Evolutionary conservation across 2,888 invertebrate genomes (phyloP), one percentile per base, ranked within the genome.

Genomic region (Drosophila multiciliata): DNA sequence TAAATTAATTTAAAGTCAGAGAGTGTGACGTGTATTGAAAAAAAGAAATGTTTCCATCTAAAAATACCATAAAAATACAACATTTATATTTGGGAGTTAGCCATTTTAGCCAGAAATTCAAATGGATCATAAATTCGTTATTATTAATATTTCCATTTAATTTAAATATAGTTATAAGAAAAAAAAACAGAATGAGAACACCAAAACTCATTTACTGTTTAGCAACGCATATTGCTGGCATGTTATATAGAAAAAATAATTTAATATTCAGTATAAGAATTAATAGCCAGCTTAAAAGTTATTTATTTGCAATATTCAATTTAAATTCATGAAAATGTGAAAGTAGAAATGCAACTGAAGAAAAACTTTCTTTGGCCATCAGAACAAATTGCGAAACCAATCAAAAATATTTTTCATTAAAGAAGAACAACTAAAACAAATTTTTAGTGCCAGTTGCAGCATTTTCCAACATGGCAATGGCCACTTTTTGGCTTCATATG

Each of bases 401-500:
- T 60, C 74, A 66, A 66, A 66, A 65, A 55, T 33, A 54, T 35
- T 72, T 49, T 59, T 54, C 36, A 54, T 42, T 49, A 32, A 57
- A 20, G 42, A 52, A 38, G 4, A 38, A 53, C 38, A 50, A 38
- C 2, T 20, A 23, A 20, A 67, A 59, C 12, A 23, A 55, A 33
- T 61, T 57, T 42, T 17, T 11, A n/a, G 9, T n/a, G 42, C 15
- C 12, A 36, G 20, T 40, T 49, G 35, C 49, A 36, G 26, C 36
- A 20, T 45, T 63, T 58, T 48, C n/a, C 32, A 40, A 9, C n/a
- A 12, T 32, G 15, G 26, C 32, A 26, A 12, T 20, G 8, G 58
- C 40, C 69, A 66, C 63, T 52, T 66, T 77, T 75, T 33, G 62
- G 65, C 48, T 67, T 60, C 69, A 75, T 69, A 73, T 68, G 63